Evolutionary conservation across 2,113 vertebrate species (phyloP).

Genomic region (Ceyx margarethae): DNA sequence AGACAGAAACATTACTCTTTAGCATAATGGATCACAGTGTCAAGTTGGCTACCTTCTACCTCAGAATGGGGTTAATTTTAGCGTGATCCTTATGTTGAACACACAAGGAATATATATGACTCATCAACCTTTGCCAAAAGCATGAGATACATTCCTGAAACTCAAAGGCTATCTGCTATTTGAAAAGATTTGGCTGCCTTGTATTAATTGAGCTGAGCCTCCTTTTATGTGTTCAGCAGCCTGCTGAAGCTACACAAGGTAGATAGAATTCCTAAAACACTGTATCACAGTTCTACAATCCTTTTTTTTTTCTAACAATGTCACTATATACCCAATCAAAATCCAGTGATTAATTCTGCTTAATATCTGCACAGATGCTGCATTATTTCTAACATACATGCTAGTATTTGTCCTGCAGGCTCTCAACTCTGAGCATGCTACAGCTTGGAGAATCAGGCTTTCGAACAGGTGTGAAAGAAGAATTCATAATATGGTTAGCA

Average conservation of each 20-base stretch:
- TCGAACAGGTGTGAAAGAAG: background rate
- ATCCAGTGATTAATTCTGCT: background rate
- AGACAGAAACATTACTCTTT: conserved; percentile 68
- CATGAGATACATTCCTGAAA: conserved; percentile 27
- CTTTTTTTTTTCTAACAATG: background rate
- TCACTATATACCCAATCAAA: background rate
- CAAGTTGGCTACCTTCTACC: conserved; percentile 61
- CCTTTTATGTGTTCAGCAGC: background rate
- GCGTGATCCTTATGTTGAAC: conserved; percentile 53
- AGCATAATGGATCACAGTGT: conserved; percentile 66
- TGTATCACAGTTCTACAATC: background rate
- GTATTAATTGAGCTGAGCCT: background rate
- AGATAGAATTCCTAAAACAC: background rate
- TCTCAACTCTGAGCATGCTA: background rate
- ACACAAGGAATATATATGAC: conserved; percentile 64
- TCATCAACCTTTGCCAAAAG: conserved; percentile 64
- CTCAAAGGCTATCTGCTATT: conserved; percentile 25
- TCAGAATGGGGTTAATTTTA: conserved; percentile 70
- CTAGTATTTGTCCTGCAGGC: background rate
- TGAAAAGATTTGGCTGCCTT: conserved; percentile 3
- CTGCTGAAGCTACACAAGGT: background rate
- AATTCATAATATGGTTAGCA: background rate
- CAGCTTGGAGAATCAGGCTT: background rate
- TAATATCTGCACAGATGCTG: background rate
- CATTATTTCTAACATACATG: background rate